Evolutionary conservation across 1,140 invertebrate genomes (phyloP), one percentile per base, ranked within the genome.

Genomic region (Coelopa frigida): DNA sequence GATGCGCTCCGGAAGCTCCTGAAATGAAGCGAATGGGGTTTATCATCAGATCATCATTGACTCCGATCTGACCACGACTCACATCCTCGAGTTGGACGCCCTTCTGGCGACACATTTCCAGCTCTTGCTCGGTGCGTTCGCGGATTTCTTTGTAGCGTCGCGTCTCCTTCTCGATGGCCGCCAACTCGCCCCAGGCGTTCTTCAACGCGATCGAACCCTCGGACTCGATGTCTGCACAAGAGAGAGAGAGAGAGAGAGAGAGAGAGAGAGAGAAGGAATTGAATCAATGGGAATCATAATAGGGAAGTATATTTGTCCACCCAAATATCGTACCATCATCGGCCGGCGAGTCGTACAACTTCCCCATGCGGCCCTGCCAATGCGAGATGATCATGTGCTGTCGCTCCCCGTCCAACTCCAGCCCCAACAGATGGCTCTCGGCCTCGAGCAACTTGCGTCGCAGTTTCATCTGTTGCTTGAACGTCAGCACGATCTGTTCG

Each of bases 391-490:
- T 79, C 49, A 88, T 78, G 56, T 89, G 85, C 56, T 91, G 87
- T 32, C 87, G 78, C 58, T 93, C 86, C 1, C 87, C 84, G 54
- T 92, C 89, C 53, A 91, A 77, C 21, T 85, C 87, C 35, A 93
- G 69, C 1, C 85, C 84, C 51, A 93, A 69, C 4, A 91, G 71
- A 56, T 89, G 82, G 51, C 85, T 89, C 59, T 92, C 89, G 5
- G 92, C 75, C 64, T 93, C 89, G 79, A 94, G 87, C 11, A 94
- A 68, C 31, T 84, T 80, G 26, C 85, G 75, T 33, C 89, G 78
- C 1, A 93, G 69, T 53, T 87, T 81, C 89, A 94, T 94, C 68
- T 94, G 90, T 50, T 91, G 87, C 52, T 89, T 87, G 64, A 94
- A 94, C 0, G 85, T 86, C 0, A 83, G 78, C 0, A 94, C 82